Evolutionary conservation across 2,113 vertebrate genomes (phyloP).

Genomic region (Epinephelus lanceolatus): DNA sequence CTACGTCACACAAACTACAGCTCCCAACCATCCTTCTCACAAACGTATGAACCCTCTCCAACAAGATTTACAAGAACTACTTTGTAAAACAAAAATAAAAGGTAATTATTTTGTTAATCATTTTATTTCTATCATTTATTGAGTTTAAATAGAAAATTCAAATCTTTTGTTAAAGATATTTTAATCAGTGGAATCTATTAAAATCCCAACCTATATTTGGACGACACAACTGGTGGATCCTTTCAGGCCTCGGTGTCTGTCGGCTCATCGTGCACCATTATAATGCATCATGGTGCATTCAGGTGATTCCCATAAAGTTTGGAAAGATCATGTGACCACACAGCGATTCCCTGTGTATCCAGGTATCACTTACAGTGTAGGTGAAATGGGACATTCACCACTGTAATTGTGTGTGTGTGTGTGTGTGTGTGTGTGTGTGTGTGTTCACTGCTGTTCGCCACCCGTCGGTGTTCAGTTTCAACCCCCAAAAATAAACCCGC

Average conservation of each 20-base stretch:
- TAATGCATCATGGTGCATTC: conserved; percentile 4
- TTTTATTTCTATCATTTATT: too few relatives aligned
- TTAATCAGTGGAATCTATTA: neutral
- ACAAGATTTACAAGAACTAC: too few relatives aligned
- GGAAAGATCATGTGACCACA: neutral
- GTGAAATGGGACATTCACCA: neutral
- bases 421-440: conserved; percentile 31
- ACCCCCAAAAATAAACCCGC: conserved; percentile 55
- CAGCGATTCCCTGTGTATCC: too few relatives aligned
- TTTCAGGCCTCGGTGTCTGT: neutral
- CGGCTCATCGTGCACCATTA: neutral
- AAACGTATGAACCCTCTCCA: too few relatives aligned
- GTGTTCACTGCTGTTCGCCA: neutral
- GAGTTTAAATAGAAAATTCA: too few relatives aligned
- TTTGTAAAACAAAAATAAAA: too few relatives aligned
- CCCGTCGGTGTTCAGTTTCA: conserved; percentile 64
- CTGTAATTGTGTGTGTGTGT: conserved; percentile 6
- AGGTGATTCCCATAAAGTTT: neutral
- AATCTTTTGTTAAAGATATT: neutral
- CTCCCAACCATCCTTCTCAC: too few relatives aligned
- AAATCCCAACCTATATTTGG: conserved; percentile 6
- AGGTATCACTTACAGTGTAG: neutral
- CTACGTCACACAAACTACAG: too few relatives aligned
- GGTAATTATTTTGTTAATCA: too few relatives aligned
- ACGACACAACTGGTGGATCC: conserved; percentile 13